phyloP scores from a whole-genome alignment of 1,140 invertebrate genomes.

The Drosophila nigrodunni region DNA sequence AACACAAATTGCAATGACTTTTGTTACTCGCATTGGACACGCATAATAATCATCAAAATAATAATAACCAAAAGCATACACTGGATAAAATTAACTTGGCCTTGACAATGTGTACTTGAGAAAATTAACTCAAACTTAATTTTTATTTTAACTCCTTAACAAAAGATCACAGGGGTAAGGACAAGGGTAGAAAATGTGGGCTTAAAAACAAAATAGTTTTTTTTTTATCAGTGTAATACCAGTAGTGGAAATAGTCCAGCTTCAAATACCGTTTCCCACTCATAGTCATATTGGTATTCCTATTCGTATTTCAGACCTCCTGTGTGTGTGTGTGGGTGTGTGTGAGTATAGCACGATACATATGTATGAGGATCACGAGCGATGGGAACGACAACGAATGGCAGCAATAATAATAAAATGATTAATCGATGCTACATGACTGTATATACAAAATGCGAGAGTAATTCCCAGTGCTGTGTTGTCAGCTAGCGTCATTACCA shows the following conservation, averaged over 20 bases:
- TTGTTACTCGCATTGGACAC: slow-evolving; percentile 29
- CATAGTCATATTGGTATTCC: not conserved
- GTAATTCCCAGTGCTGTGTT: slow-evolving; percentile 71
- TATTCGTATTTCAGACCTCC: not conserved
- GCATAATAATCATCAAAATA: slow-evolving; percentile 34
- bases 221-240: not conserved
- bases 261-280: not conserved
- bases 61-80: slow-evolving; percentile 7
- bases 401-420: slow-evolving; percentile 79
- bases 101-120: no score
- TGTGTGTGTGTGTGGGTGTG: no score
- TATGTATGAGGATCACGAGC: slow-evolving; percentile 77
- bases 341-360: not conserved
- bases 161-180: no score
- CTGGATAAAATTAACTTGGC: not conserved
- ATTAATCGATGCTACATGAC: slow-evolving; percentile 83
- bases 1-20: slow-evolving; percentile 32
- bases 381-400: slow-evolving; percentile 74
- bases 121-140: no score
- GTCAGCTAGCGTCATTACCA: slow-evolving; percentile 67
- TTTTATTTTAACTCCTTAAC: no score
- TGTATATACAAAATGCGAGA: slow-evolving; percentile 72
- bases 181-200: no score
- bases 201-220: no score
- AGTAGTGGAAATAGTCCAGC: not conserved